Conservation (phyloP, 1,140 invertebrate species). For the Ostrea denselamellosa region DNA sequence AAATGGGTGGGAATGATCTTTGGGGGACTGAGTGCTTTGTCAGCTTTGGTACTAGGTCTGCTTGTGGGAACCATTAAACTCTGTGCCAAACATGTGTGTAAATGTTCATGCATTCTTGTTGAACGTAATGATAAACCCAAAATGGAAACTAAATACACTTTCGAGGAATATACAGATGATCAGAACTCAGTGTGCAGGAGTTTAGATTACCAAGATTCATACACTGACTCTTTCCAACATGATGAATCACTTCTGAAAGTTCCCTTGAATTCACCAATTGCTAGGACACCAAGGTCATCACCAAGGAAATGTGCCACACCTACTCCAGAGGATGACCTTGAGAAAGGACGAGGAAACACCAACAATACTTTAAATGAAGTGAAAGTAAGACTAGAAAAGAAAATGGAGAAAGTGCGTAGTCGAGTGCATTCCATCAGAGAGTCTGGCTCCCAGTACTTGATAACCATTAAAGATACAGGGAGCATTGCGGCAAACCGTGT, state of each 20-base stretch:
- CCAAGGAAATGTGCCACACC: constrained; percentile 64
- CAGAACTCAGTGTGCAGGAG: constrained; percentile 42
- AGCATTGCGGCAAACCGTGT: constrained; percentile 68
- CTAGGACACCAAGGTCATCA: constrained; percentile 54
- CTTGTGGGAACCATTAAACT: constrained; percentile 64
- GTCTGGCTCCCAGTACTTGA: constrained; percentile 71
- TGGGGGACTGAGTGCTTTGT: constrained; percentile 57
- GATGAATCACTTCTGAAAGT: constrained; percentile 39
- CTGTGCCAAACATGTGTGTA: constrained; percentile 54
- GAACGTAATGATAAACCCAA: constrained; percentile 36
- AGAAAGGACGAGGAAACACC: constrained; percentile 62
- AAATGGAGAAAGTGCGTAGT: constrained; percentile 69
- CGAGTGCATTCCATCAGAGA: constrained; percentile 69
- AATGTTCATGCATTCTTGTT: constrained; percentile 48
- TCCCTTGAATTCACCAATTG: constrained; percentile 57
- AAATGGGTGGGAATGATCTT: constrained; percentile 61
- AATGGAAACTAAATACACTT: constrained; percentile 28
- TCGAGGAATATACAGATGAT: constrained; percentile 30
- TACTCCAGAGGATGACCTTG: constrained; percentile 48
- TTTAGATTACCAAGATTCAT: constrained; percentile 44
- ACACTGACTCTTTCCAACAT: constrained; percentile 45
- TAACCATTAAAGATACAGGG: constrained; percentile 70
- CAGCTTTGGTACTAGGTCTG: constrained; percentile 61
- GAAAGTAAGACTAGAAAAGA: constrained; percentile 66
- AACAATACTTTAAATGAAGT: constrained; percentile 73